phyloP scores from a whole-genome alignment of 2,888 invertebrate species.

The Chymomyza fuscimana region DNA sequence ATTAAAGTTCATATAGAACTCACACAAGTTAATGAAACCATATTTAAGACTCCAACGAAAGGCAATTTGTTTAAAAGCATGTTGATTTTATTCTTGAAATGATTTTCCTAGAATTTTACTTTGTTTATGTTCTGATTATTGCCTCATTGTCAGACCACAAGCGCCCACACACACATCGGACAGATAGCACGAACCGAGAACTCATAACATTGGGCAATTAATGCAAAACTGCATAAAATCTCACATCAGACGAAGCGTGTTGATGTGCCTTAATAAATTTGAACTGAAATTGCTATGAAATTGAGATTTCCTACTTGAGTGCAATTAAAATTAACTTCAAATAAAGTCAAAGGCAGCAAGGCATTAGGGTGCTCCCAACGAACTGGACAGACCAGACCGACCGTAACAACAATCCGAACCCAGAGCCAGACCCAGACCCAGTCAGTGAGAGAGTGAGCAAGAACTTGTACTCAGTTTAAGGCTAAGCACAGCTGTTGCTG shows the following conservation, averaged over 20 bases:
- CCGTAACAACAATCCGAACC: no score
- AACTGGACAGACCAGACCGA: neutral
- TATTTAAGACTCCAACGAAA: neutral
- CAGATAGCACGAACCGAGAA: neutral
- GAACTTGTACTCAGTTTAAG: neutral
- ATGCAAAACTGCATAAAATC: slow-evolving; percentile 51
- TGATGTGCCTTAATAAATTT: slow-evolving; percentile 55
- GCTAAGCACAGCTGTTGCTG: slow-evolving; percentile 18
- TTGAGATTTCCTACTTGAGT: slow-evolving; percentile 71
- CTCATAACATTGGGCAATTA: slow-evolving; percentile 45
- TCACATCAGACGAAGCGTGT: slow-evolving; percentile 46
- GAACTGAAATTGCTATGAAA: slow-evolving; percentile 61
- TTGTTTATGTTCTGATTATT: neutral
- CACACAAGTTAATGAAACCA: neutral
- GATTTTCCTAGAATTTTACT: neutral
- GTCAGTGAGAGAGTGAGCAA: neutral
- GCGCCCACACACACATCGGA: slow-evolving; percentile 4
- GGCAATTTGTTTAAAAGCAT: neutral
- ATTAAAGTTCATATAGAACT: neutral
- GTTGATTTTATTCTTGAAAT: neutral
- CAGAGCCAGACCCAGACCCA: no score
- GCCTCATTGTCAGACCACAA: no score
- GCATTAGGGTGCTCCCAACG: slow-evolving; percentile 29
- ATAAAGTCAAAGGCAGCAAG: slow-evolving; percentile 39
- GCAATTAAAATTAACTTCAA: slow-evolving; percentile 71